A percentile compares a stretch with the other conserved stretches of the same genome.
phyloP scores from a whole-genome alignment of 2,113 vertebrate genomes.

The Triplophysa tibetana region DNA sequence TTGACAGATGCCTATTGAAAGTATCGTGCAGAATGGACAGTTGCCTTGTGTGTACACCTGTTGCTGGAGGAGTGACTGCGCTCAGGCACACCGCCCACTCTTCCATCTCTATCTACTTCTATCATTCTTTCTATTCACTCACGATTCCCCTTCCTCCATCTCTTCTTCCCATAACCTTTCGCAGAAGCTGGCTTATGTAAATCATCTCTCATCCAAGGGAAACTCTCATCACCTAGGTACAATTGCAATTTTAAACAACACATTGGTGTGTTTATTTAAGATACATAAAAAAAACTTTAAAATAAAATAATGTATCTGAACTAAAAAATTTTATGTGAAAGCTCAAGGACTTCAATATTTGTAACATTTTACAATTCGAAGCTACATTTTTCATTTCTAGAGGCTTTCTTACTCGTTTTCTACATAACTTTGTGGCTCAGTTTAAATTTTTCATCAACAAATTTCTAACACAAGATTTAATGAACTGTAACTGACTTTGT shows the following conservation, averaged over 20 bases:
- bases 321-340: no score
- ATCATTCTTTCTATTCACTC: constrained; percentile 34
- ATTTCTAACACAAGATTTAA: no score
- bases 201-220: not conserved
- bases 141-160: not conserved
- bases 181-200: constrained; percentile 1
- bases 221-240: not conserved
- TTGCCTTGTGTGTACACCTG: constrained; percentile 68
- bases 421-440: no score
- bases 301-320: no score
- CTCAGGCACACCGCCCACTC: constrained; percentile 7
- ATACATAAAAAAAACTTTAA: no score
- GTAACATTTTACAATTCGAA: no score
- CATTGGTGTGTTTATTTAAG: no score
- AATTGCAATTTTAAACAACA: not conserved
- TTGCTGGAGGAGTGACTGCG: constrained; percentile 21
- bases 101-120: constrained; percentile 18
- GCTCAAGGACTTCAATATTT: no score
- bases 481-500: no score
- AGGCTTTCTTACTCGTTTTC: no score
- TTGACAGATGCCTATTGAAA: constrained; percentile 55
- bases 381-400: no score
- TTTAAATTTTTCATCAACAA: no score
- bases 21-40: constrained; percentile 52
- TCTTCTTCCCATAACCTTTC: not conserved